Conservation (phyloP, 2,113 vertebrate species). For the Enhydra lutris region DNA sequence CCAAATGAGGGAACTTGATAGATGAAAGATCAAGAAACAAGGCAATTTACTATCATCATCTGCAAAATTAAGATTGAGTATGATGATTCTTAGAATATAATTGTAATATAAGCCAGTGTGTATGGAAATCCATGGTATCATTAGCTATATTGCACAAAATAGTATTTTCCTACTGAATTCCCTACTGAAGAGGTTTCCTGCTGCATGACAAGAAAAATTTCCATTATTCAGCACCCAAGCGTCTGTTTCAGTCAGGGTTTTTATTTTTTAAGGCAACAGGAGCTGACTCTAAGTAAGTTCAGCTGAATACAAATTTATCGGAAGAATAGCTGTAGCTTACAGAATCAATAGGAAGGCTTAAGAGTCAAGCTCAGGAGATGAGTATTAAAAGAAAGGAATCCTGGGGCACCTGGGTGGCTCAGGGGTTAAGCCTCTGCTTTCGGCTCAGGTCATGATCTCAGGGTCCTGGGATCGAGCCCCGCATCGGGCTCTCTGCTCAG, state of each 20-base stretch:
- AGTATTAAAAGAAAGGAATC: neutral
- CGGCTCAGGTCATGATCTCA: no score
- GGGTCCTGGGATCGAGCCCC: no score
- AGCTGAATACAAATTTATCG: conserved; percentile 33
- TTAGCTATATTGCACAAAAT: conserved; percentile 21
- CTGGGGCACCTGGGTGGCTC: no score
- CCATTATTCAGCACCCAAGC: conserved; percentile 21
- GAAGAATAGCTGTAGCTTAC: conserved; percentile 10
- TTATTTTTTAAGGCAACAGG: neutral
- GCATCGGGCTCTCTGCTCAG: no score
- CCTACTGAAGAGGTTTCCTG: neutral
- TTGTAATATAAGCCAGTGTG: neutral
- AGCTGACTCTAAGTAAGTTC: conserved; percentile 41
- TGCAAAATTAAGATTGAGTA: conserved; percentile 30
- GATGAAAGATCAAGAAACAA: neutral
- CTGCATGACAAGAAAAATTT: conserved; percentile 18
- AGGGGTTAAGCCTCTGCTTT: no score
- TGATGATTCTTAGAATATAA: neutral
- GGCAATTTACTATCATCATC: neutral
- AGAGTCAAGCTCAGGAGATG: neutral
- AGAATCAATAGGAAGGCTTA: conserved; percentile 22
- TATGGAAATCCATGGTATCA: neutral
- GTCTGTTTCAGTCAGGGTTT: neutral
- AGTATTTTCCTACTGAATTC: neutral
- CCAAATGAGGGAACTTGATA: neutral